phyloP scores from a whole-genome alignment of 2,113 vertebrate genomes.

The Strix uralensis region DNA sequence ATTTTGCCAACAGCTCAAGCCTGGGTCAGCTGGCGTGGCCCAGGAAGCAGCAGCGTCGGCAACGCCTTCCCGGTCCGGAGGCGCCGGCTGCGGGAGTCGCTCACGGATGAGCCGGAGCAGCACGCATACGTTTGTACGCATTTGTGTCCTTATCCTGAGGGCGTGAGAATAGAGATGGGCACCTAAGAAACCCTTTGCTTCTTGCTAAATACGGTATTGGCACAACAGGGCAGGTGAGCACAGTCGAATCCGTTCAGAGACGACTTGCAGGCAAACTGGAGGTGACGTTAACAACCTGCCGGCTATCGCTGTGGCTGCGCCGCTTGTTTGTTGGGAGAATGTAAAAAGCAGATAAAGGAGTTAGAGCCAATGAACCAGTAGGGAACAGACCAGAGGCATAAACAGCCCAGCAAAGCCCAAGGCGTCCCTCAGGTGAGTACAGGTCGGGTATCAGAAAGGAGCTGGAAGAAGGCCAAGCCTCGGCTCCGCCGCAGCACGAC shows the following conservation, averaged over 20 bases:
- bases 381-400: neutral
- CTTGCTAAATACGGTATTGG: neutral
- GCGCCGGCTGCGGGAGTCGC: neutral
- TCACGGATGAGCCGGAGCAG: neutral
- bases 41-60: neutral
- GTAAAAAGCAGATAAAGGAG: neutral
- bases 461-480: neutral
- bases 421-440: neutral
- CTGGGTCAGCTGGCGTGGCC: neutral
- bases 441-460: neutral
- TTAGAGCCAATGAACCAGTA: neutral
- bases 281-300: neutral
- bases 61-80: neutral
- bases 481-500: neutral
- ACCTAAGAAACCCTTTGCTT: neutral
- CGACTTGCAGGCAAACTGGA: neutral
- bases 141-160: neutral
- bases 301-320: neutral
- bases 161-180: neutral
- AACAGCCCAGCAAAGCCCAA: neutral
- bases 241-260: neutral
- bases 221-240: neutral
- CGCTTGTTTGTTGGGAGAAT: fast-evolving
- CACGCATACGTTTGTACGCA: fast-evolving
- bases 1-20: neutral